phyloP scores from a whole-genome alignment of 2,888 invertebrate species.

The Ganaspis brasiliensis region DNA sequence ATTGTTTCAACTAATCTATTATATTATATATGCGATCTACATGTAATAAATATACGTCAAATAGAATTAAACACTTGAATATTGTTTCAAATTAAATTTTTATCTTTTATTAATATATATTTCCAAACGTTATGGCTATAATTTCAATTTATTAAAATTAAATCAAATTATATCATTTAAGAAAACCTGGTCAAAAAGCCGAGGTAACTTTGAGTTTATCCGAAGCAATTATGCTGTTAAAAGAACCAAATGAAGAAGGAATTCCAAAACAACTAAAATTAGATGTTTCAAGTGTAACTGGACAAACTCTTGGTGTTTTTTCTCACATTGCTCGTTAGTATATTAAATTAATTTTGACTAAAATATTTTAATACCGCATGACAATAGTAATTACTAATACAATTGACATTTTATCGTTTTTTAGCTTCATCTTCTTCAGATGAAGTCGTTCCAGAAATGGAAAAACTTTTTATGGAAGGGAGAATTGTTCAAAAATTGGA shows the following conservation, averaged over 20 bases:
- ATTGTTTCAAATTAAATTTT: neutral
- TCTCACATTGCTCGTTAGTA: conserved; percentile 90
- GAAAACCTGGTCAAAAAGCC: conserved; percentile 88
- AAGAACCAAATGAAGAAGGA: conserved; percentile 89
- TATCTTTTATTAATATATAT: too few species aligned
- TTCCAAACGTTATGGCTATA: too few species aligned
- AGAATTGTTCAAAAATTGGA: conserved; percentile 98
- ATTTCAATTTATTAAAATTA: too few species aligned
- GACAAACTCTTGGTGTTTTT: conserved; percentile 96
- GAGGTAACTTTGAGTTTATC: conserved; percentile 94
- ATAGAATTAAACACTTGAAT: neutral
- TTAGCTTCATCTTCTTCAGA: conserved; percentile 84
- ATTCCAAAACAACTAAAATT: conserved; percentile 96
- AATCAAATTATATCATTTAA: conserved; percentile 67
- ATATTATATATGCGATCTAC: too few species aligned
- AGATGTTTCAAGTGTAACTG: conserved; percentile 94
- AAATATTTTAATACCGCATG: neutral
- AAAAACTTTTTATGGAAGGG: conserved; percentile 95
- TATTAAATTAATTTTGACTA: conserved; percentile 12
- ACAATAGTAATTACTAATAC: neutral
- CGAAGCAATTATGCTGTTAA: conserved; percentile 89
- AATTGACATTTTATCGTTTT: conserved; percentile 44
- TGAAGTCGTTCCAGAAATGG: conserved; percentile 88
- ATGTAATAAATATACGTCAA: neutral
- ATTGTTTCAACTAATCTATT: too few species aligned